Conservation (phyloP, 2,113 vertebrate genomes). For the Asarcornis scutulata region DNA sequence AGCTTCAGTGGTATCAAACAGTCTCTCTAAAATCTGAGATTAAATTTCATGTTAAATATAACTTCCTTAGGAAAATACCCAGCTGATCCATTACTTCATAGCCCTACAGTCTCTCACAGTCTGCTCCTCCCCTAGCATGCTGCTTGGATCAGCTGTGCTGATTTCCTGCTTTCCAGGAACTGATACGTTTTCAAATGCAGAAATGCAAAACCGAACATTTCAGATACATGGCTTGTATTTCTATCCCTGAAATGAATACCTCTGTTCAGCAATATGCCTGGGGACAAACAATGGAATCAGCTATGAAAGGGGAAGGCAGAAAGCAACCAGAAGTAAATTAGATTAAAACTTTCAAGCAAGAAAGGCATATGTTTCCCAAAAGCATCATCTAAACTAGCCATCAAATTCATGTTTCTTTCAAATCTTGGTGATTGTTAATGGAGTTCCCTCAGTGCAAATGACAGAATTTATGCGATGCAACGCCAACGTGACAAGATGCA, state of each 20-base stretch:
- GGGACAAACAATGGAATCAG: not conserved
- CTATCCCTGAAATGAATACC: not conserved
- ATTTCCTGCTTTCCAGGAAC: slow-evolving; percentile 25
- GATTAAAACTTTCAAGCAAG: not conserved
- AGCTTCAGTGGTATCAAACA: not conserved
- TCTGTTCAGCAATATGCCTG: not conserved
- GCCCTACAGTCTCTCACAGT: not conserved
- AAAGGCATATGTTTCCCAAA: not conserved
- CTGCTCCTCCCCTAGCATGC: not conserved
- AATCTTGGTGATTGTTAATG: not conserved
- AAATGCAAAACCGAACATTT: not conserved
- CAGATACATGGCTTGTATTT: not conserved
- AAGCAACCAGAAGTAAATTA: not conserved
- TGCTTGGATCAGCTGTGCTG: not conserved
- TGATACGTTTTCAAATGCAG: not conserved
- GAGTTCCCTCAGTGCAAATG: not conserved
- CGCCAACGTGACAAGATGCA: not conserved
- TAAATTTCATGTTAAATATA: not conserved
- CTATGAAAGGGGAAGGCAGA: not conserved
- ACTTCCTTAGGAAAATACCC: not conserved
- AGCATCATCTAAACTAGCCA: not conserved
- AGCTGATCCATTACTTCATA: slow-evolving; percentile 28
- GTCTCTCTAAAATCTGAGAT: not conserved
- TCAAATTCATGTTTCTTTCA: not conserved
- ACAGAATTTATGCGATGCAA: not conserved